A percentile compares a stretch with the other conserved stretches of the same genome.
Evolutionary conservation across 2,113 vertebrate species (phyloP).

Genomic region (Lepus timidus): DNA sequence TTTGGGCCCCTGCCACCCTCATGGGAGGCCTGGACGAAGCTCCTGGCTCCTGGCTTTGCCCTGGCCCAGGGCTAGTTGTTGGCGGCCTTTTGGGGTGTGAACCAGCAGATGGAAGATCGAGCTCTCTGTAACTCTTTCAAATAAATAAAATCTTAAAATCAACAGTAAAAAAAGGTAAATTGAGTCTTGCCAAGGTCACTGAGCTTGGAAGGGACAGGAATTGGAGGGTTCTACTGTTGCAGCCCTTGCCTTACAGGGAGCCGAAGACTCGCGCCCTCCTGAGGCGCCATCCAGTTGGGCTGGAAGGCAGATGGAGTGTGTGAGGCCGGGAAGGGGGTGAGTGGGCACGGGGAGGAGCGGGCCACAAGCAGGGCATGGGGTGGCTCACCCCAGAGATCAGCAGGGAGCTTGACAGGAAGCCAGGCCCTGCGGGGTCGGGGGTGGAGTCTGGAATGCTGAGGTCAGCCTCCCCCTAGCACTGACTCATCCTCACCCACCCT

Average conservation of each 20-base stretch:
- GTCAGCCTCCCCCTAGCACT: slow-evolving; percentile 52
- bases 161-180: background rate
- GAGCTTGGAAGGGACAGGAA: background rate
- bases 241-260: background rate
- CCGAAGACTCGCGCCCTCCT: background rate
- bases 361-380: background rate
- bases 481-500: slow-evolving; percentile 53
- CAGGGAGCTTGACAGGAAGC: slow-evolving; percentile 4
- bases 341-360: too few species aligned
- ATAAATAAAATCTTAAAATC: too few species aligned
- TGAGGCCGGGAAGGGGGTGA: background rate
- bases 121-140: too few species aligned
- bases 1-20: too few species aligned
- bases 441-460: slow-evolving; percentile 53
- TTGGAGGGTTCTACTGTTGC: slow-evolving; percentile 17
- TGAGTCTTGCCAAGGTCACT: background rate
- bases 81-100: too few species aligned
- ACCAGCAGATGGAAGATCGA: too few species aligned
- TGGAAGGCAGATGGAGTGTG: background rate
- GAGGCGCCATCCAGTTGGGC: background rate
- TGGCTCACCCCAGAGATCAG: background rate
- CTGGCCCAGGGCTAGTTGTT: too few species aligned
- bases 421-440: background rate
- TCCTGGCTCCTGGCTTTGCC: too few species aligned
- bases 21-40: too few species aligned